Percentiles rank a stretch among this genome's conserved stretches.
Conservation (phyloP, 2,888 invertebrate species). For the Dascillus cervinus region DNA sequence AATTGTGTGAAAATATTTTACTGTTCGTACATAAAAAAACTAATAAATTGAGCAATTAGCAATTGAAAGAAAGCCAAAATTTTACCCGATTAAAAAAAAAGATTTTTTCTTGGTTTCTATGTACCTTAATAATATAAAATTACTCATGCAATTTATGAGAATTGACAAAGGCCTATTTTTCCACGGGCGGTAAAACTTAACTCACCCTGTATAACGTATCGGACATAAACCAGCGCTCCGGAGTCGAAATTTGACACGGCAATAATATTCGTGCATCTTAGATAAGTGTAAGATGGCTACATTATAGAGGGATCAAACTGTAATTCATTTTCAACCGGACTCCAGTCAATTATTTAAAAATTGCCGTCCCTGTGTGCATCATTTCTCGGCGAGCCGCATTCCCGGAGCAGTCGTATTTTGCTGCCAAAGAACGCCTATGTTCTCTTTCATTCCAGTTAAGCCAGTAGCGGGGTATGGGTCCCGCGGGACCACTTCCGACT, state of each 20-base stretch:
- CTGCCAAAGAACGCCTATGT: constrained; percentile 33
- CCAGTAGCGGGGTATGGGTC: constrained; percentile 31
- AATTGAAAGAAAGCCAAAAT: too few species aligned
- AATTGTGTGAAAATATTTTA: too few species aligned
- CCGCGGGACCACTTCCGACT: constrained; percentile 41
- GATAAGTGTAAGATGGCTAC: constrained; percentile 34
- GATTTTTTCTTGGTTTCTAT: too few species aligned
- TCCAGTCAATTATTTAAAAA: constrained; percentile 49
- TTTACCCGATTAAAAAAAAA: too few species aligned
- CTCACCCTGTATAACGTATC: constrained; percentile 29
- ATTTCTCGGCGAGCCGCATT: constrained; percentile 37
- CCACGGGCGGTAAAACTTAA: too few species aligned
- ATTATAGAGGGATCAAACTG: constrained; percentile 31
- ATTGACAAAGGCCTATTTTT: too few species aligned
- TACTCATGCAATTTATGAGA: too few species aligned
- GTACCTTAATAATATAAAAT: too few species aligned
- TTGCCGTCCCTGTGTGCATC: constrained; percentile 45
- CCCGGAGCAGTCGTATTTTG: constrained; percentile 44
- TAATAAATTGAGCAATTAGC: too few species aligned
- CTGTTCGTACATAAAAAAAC: too few species aligned
- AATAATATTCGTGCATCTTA: constrained; percentile 33
- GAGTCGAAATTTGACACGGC: constrained; percentile 33
- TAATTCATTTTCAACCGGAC: constrained; percentile 49
- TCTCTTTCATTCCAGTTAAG: constrained; percentile 20
- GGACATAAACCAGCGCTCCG: constrained; percentile 30